Percentiles rank a stretch among this genome's conserved stretches.
Evolutionary conservation across 2,113 vertebrate species (phyloP).

Genomic region (Dicaeum eximium): DNA sequence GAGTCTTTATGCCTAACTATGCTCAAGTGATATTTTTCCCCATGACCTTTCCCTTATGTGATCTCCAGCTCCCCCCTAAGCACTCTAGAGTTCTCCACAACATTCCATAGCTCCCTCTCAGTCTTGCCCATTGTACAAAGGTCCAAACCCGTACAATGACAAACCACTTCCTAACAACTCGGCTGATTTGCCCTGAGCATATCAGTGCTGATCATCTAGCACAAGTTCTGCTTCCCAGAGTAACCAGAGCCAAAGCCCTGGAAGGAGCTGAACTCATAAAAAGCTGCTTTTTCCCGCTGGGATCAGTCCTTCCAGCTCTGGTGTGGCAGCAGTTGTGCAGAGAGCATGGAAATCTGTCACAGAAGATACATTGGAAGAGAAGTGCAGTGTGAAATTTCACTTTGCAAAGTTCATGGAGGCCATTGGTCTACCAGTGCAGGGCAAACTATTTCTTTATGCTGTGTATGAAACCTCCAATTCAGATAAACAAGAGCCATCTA

Average conservation of each 20-base stretch:
- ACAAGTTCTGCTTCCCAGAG: not conserved
- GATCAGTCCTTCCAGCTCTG: not conserved
- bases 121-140: not conserved
- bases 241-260: not conserved
- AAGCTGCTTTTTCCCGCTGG: not conserved
- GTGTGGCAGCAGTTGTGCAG: not conserved
- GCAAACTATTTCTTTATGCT: not conserved
- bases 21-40: not conserved
- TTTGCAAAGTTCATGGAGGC: not conserved
- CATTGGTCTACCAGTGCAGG: not conserved
- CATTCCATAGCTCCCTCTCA: not conserved
- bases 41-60: not conserved
- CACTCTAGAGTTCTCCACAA: not conserved
- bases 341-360: not conserved
- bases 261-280: not conserved
- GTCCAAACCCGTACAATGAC: not conserved
- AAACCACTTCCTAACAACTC: fast-evolving
- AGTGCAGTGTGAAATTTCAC: not conserved
- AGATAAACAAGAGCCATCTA: not conserved
- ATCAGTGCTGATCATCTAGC: not conserved
- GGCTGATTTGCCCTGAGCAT: not conserved
- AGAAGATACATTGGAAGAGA: not conserved
- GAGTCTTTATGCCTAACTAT: not conserved
- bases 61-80: not conserved
- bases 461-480: not conserved